These are phyloP conservation scores for Morpho achilles DNA, from an alignment of 2,888 invertebrate species.

Conservation along the genomic window DNA sequence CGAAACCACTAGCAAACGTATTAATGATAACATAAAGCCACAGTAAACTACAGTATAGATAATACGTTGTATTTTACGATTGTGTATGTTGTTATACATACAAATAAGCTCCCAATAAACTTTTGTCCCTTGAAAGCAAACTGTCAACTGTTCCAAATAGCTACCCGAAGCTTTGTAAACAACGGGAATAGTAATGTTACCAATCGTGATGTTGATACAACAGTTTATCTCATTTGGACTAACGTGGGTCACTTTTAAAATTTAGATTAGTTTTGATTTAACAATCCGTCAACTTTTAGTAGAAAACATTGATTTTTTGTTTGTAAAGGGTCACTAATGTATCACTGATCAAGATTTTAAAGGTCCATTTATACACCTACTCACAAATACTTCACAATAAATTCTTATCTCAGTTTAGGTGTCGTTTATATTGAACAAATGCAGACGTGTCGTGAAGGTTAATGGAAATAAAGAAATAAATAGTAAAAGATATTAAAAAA, in stretches of 20 bases:
- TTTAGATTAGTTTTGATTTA: neutral
- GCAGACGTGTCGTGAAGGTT: too few species aligned
- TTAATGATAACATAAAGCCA: too few species aligned
- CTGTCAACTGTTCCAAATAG: slow-evolving; percentile 46
- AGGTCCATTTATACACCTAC: neutral
- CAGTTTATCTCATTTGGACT: slow-evolving; percentile 17
- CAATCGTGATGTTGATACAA: slow-evolving; percentile 29
- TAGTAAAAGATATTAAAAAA: too few species aligned
- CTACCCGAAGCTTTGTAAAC: slow-evolving; percentile 34
- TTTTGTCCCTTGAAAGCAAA: slow-evolving; percentile 47
- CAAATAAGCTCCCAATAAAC: slow-evolving; percentile 49
- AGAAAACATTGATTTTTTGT: neutral
- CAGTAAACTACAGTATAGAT: slow-evolving; percentile 6
- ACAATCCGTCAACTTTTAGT: neutral
- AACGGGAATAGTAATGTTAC: slow-evolving; percentile 44
- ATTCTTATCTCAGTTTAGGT: neutral
- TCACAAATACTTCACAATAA: neutral
- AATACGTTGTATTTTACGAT: slow-evolving; percentile 28
- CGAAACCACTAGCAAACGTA: too few species aligned
- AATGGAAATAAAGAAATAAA: too few species aligned
- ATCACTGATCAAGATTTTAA: neutral
- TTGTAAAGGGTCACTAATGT: neutral
- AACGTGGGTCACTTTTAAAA: neutral
- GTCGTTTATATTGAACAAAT: too few species aligned
- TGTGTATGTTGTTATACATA: slow-evolving; percentile 35